These are phyloP conservation scores for Epinephelus awoara DNA, from an alignment of 2,797 vertebrate genomes.

Conservation along the genomic window DNA sequence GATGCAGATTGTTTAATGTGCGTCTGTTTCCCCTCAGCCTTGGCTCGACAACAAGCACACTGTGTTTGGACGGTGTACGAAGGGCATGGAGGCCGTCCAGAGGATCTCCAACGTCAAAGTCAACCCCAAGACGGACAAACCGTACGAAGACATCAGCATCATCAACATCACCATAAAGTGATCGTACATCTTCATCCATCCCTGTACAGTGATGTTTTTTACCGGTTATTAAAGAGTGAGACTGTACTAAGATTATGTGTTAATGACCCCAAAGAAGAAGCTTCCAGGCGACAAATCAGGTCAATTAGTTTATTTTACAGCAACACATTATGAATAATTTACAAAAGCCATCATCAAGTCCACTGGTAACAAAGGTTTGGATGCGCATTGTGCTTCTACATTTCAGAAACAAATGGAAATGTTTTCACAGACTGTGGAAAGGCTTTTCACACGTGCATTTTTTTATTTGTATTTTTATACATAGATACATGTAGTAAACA, in stretches of 20 bases:
- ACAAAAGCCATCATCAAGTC: conserved; percentile 82
- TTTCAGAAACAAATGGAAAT: conserved; percentile 61
- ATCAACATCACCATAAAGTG: conserved; percentile 98
- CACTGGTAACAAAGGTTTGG: conserved; percentile 76
- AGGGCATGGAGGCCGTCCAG: conserved; percentile 99
- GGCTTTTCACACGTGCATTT: conserved; percentile 69
- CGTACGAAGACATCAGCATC: conserved; percentile 98
- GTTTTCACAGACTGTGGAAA: conserved; percentile 64
- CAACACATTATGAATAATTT: conserved; percentile 81
- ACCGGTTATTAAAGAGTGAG: conserved; percentile 56
- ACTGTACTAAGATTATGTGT: not conserved
- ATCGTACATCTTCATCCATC: conserved; percentile 1
- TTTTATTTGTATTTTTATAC: conserved; percentile 63
- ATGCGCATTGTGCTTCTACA: conserved; percentile 77
- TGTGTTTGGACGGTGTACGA: conserved; percentile 94
- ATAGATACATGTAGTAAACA: conserved; percentile 81
- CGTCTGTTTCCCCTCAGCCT: conserved; percentile 81
- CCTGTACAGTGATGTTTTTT: conserved; percentile 67
- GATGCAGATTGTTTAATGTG: not conserved
- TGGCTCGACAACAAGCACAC: conserved; percentile 99
- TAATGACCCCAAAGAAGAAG: not conserved
- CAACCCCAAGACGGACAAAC: conserved; percentile 98
- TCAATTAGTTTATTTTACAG: conserved; percentile 82
- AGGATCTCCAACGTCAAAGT: conserved; percentile 98
- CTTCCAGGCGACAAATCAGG: conserved; percentile 11